Percentiles rank a stretch among this genome's conserved stretches.
Conservation (phyloP, 2,797 vertebrate species). For the Echiichthys vipera region DNA sequence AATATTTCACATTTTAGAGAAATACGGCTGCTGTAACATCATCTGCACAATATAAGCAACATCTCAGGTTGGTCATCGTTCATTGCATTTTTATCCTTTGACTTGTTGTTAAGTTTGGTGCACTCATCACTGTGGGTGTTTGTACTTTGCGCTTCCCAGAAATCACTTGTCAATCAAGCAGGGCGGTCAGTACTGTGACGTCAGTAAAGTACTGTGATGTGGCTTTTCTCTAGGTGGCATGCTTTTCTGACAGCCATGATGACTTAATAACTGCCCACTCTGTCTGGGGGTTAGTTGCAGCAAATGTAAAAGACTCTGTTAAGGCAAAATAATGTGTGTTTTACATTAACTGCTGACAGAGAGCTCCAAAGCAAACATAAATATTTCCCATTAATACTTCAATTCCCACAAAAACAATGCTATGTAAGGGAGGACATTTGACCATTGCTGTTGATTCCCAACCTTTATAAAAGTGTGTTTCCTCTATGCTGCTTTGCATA, state of each 20-base stretch:
- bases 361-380: not conserved
- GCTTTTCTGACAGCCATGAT: constrained; percentile 32
- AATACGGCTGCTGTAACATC: too few species aligned
- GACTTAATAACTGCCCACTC: constrained; percentile 22
- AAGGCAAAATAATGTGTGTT: not conserved
- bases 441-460: constrained; percentile 1
- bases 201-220: constrained; percentile 38
- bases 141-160: constrained; percentile 27
- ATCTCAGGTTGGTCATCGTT: not conserved
- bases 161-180: constrained; percentile 43
- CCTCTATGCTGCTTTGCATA: constrained; percentile 28
- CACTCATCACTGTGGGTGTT: constrained; percentile 28
- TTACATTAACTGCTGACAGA: constrained; percentile 2
- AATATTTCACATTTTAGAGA: too few species aligned
- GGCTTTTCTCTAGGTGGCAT: constrained; percentile 26
- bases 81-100: not conserved
- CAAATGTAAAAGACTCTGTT: not conserved
- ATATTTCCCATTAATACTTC: not conserved
- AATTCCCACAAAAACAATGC: constrained; percentile 3
- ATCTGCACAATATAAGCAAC: not conserved
- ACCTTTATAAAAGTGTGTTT: constrained; percentile 33
- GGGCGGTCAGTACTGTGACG: constrained; percentile 25
- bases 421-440: not conserved
- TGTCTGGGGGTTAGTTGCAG: not conserved
- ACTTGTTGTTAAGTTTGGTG: constrained; percentile 21